Evolutionary conservation across 2,888 invertebrate genomes (phyloP).

Genomic region (Conistra vaccinii): DNA sequence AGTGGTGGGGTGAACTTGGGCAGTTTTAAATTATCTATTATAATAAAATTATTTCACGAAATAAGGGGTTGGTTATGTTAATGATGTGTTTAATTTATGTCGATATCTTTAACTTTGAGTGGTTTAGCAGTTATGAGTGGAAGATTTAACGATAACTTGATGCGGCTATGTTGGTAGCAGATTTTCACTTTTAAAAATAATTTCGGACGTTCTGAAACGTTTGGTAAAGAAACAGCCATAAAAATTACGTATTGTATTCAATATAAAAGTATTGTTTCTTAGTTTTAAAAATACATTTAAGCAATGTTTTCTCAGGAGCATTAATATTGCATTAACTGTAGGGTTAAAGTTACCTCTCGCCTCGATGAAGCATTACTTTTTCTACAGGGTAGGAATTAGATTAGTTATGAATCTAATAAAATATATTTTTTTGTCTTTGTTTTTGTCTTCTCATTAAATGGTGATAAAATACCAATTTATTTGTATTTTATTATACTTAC

Average conservation of each 20-base stretch:
- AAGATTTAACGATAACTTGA: constrained; percentile 43
- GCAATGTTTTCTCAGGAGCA: not conserved
- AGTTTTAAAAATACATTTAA: not conserved
- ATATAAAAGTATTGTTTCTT: not conserved
- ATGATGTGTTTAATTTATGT: constrained; percentile 89
- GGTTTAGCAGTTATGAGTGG: constrained; percentile 66
- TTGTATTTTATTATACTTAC: not conserved
- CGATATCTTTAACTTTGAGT: constrained; percentile 78
- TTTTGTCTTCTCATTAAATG: not conserved
- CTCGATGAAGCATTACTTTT: not conserved
- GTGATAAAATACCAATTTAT: not conserved
- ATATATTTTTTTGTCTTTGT: not conserved
- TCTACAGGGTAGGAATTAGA: not conserved
- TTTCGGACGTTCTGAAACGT: not conserved
- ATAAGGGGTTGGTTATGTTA: constrained; percentile 90
- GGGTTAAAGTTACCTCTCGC: not conserved
- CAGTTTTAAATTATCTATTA: constrained; percentile 91
- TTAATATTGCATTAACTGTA: not conserved
- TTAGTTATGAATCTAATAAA: not conserved
- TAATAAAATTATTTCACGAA: constrained; percentile 90
- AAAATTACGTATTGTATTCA: not conserved
- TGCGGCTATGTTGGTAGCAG: constrained; percentile 8
- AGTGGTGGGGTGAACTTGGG: constrained; percentile 88
- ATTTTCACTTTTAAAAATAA: not conserved
- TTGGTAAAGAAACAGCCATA: not conserved